Evolutionary conservation across 2,888 invertebrate species (phyloP).

Genomic region (Lasioglossum oenotherae): DNA sequence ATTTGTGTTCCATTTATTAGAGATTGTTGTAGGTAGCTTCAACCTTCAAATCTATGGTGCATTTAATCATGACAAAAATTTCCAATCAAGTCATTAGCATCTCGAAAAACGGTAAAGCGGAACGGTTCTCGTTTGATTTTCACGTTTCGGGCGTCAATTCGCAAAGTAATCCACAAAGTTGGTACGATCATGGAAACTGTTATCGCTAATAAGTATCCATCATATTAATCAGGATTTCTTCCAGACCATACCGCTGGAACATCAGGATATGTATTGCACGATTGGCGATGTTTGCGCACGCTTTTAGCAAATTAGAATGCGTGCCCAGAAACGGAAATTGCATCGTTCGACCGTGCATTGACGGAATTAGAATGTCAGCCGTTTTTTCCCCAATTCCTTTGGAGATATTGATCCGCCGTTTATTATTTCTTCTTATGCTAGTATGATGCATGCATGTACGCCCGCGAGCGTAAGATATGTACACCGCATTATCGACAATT

Average conservation of each 20-base stretch:
- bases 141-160: background rate
- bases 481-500: background rate
- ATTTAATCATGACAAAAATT: background rate
- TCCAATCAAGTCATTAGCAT: background rate
- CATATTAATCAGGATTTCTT: slow-evolving; percentile 45
- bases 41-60: background rate
- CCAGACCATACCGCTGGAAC: slow-evolving; percentile 13
- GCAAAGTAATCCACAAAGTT: slow-evolving; percentile 15
- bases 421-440: slow-evolving; percentile 13
- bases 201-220: slow-evolving; percentile 25
- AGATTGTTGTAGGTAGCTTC: background rate
- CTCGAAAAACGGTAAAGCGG: background rate
- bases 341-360: slow-evolving; percentile 17
- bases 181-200: slow-evolving; percentile 4
- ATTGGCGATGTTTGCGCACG: slow-evolving; percentile 50
- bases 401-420: slow-evolving; percentile 24
- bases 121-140: background rate
- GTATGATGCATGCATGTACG: background rate
- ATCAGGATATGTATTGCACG: slow-evolving; percentile 37
- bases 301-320: slow-evolving; percentile 65
- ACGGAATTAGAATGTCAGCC: slow-evolving; percentile 19
- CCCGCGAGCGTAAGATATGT: background rate
- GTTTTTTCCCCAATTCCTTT: slow-evolving; percentile 5
- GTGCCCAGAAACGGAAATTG: slow-evolving; percentile 34
- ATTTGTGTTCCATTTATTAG: background rate